Conservation (phyloP, 2,888 invertebrate species). For the Heteromurus nitidus region DNA sequence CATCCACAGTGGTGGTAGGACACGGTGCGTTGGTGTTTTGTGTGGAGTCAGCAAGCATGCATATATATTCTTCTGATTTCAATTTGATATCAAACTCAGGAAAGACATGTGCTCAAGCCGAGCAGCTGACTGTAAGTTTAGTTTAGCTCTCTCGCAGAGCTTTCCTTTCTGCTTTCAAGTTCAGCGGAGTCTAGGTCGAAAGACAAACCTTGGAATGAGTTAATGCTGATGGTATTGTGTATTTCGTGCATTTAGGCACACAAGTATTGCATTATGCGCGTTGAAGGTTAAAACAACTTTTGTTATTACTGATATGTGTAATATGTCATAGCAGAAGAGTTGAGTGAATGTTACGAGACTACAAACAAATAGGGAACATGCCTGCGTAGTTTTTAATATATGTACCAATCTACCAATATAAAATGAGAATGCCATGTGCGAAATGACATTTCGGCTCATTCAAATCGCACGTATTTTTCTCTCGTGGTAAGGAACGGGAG, state of each 20-base stretch:
- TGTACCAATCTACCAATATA: no score
- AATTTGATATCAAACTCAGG: slow-evolving; percentile 48
- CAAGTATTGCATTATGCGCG: no score
- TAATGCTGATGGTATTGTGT: slow-evolving; percentile 17
- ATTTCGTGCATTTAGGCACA: background rate
- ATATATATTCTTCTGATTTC: slow-evolving; percentile 43
- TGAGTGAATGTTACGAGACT: no score
- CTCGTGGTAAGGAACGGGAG: no score
- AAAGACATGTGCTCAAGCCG: slow-evolving; percentile 56
- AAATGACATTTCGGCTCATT: no score
- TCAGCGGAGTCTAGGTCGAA: background rate
- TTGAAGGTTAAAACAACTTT: no score
- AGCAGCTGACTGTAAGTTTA: slow-evolving; percentile 51
- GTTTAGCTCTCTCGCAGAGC: background rate
- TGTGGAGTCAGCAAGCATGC: background rate
- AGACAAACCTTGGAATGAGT: background rate
- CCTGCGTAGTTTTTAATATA: no score
- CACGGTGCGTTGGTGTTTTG: background rate
- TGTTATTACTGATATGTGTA: no score
- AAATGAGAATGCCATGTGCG: no score
- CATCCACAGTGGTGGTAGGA: slow-evolving; percentile 12
- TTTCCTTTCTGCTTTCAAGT: slow-evolving; percentile 17
- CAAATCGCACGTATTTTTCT: no score
- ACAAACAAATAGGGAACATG: no score
- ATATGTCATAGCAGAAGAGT: no score